phyloP scores from a whole-genome alignment of 1,140 invertebrate species.

The Drosophila oshimai region DNA sequence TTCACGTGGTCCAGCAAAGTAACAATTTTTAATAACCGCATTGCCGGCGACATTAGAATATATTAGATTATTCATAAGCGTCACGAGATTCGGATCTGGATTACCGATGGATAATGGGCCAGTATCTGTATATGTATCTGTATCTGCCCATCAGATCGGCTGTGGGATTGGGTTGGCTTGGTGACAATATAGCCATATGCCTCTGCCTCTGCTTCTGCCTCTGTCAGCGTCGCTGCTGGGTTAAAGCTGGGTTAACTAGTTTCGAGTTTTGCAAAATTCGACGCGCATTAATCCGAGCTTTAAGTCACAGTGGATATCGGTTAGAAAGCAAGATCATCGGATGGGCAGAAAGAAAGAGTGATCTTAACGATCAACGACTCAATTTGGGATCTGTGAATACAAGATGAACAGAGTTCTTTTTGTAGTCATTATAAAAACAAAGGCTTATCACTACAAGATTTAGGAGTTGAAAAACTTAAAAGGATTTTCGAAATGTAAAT shows the following conservation, averaged over 20 bases:
- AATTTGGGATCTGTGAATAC: too few relatives aligned
- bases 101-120: background rate
- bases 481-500: too few relatives aligned
- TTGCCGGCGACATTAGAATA: background rate
- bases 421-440: too few relatives aligned
- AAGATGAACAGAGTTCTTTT: too few relatives aligned
- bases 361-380: too few relatives aligned
- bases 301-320: slow-evolving; percentile 12
- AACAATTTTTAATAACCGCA: slow-evolving; percentile 6
- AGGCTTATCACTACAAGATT: too few relatives aligned
- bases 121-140: too few relatives aligned
- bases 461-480: too few relatives aligned
- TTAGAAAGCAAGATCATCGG: background rate
- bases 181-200: background rate
- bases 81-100: slow-evolving; percentile 30
- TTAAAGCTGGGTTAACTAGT: slow-evolving; percentile 47
- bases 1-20: slow-evolving; percentile 34
- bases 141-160: background rate
- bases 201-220: background rate
- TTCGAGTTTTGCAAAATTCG: slow-evolving; percentile 42
- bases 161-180: background rate
- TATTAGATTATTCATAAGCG: slow-evolving; percentile 18
- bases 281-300: slow-evolving; percentile 33
- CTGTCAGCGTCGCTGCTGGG: background rate
- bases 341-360: background rate